Evolutionary conservation across 2,888 invertebrate species (phyloP), one percentile per base, ranked within the genome.

Genomic region (Agrochola macilenta): DNA sequence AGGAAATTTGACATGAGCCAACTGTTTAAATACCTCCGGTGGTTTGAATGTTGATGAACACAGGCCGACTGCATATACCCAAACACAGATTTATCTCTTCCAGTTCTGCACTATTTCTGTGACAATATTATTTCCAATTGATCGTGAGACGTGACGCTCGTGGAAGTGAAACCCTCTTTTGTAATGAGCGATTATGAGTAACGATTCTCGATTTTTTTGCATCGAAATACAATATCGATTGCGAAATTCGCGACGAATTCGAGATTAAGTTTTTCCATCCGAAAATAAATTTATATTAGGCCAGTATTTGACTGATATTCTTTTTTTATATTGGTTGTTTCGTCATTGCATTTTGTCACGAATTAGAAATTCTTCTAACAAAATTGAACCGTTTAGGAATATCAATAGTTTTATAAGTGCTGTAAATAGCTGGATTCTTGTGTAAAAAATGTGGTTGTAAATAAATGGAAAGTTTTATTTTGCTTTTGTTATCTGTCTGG

Each of bases 81-180:
- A 58, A 8, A 3, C 60, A 17, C 17, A 60, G 60, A 60, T 30
- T 30, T 60, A 57, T 46, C 86, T n/a, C 71, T 81, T 92, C 92
- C 70, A 92, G 90, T 82, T 69, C n/a, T n/a, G n/a, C 57, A 66
- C 75, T 89, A 89, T 77, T 46, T 92, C 92, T 65, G 69, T 75
- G 90, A 81, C 80, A 87, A 93, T 93, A 93, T 93, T 93, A 95
- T 93, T 94, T 93, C 90, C 91, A 93, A 94, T 94, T 93, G 93
- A 93, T 95, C 95, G 95, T 93, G 94, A 94, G 93, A 95, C 95
- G 95, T 95, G 95, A 95, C 95, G 94, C 90, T 93, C 94, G 93
- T 93, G 94, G 93, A 93, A 95, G 94, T 93, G 95, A 95, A 95
- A 95, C 93, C 87, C 90, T 93, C 94, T 94, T 94, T 95, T 95